phyloP scores from a whole-genome alignment of 2,113 vertebrate genomes.

The Bubalus kerabau region DNA sequence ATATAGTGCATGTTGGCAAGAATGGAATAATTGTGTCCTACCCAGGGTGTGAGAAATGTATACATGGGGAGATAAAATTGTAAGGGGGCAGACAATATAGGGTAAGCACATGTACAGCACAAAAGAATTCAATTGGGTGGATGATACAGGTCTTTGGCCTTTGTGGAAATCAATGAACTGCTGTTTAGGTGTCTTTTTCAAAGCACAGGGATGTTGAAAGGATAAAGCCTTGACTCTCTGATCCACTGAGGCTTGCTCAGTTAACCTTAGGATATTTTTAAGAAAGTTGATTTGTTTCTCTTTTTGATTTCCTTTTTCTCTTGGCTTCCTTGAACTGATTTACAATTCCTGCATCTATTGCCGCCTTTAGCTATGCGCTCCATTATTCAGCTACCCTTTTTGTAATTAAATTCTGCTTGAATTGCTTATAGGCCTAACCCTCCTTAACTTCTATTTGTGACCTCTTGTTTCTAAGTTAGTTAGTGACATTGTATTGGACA shows the following conservation, averaged over 20 bases:
- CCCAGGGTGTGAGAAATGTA: slow-evolving; percentile 46
- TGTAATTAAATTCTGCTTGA: slow-evolving; percentile 81
- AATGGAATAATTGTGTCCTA: slow-evolving; percentile 67
- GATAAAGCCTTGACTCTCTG: slow-evolving; percentile 70
- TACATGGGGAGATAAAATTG: slow-evolving; percentile 65
- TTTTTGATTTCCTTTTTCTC: slow-evolving; percentile 73
- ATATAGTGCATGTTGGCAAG: slow-evolving; percentile 69
- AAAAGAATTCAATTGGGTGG: slow-evolving; percentile 73
- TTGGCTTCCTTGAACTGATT: slow-evolving; percentile 78
- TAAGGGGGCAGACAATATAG: slow-evolving; percentile 55
- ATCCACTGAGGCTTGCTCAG: slow-evolving; percentile 66
- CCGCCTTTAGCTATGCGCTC: slow-evolving; percentile 76
- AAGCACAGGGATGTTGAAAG: slow-evolving; percentile 64
- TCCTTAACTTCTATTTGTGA: slow-evolving; percentile 66
- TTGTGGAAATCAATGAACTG: slow-evolving; percentile 77
- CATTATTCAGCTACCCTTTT: slow-evolving; percentile 75
- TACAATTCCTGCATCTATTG: slow-evolving; percentile 79
- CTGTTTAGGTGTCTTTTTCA: slow-evolving; percentile 68
- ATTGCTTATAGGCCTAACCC: slow-evolving; percentile 77
- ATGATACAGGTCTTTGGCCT: slow-evolving; percentile 64
- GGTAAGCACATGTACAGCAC: slow-evolving; percentile 62
- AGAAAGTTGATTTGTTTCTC: slow-evolving; percentile 77
- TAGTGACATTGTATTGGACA: slow-evolving; percentile 55
- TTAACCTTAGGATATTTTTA: slow-evolving; percentile 79
- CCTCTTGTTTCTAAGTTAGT: slow-evolving; percentile 71